Base-by-base conservation (phyloP, 2,797 vertebrate genomes). In the Gambusia yucatana region DNA sequence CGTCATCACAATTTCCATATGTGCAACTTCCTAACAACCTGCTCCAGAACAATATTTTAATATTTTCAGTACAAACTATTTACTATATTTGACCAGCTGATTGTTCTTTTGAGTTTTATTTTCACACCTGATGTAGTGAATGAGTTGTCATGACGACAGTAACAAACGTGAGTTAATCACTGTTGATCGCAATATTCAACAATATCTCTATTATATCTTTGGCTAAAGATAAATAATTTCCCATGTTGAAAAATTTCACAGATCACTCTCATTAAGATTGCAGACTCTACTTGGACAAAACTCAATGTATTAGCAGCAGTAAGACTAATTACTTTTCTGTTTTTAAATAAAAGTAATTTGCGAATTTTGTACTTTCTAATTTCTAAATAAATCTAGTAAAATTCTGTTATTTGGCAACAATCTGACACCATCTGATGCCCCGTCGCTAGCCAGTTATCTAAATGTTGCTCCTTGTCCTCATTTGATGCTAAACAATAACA, bases 401-500 rank as follows among this genome's bases (percentile, higher is more conserved):
- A 11, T 17, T 2, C 39, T 2, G 36, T 1, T 67, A 10, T 65
- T 69, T 41, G 16, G 17, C 4, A 30, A 30, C 57, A 30, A 30
- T 59, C n/a, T 30, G 55, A 30, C n/a, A 28, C n/a, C n/a, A 5
- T 4, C 16, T 6, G 14, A 2, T 36, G 16, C 30, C 16, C 2
- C 30, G 17, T 63, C 1, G 0, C 9, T 4, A 17, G 30, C 1
- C 6, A 46, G 39, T 77, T 7, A 55, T 5, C 14, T 43, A 25
- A 82, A 52, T 41, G 25, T 50, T 44, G 33, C 65, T 67, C 57
- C 33, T 30, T n/a, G n/a, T 22, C 63, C 47, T 14, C 7, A 78
- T 50, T 55, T 39, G 6, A 20, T 77, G 71, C 9, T 33, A 43
- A n/a, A 43, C 16, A 69, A 16, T 50, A 70, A 43, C n/a, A 7